Conservation (phyloP, 2,797 vertebrate species). For the Cossypha niveicapilla region DNA sequence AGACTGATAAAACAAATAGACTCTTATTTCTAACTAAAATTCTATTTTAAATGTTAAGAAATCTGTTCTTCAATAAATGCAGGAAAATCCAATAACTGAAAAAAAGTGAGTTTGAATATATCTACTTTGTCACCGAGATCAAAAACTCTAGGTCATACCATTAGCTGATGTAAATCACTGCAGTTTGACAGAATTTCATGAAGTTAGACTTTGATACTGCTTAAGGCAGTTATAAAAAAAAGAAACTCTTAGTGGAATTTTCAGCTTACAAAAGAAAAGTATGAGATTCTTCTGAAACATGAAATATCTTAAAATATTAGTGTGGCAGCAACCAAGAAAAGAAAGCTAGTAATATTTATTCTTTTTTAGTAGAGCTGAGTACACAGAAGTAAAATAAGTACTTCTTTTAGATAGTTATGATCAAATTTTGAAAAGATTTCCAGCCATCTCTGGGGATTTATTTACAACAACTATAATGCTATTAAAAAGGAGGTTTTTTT, state of each 20-base stretch:
- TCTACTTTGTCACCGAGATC: not conserved
- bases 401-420: not conserved
- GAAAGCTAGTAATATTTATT: not conserved
- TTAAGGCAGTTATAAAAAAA: slow-evolving; percentile 1
- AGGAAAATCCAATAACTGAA: not conserved
- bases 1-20: not conserved
- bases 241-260: not conserved
- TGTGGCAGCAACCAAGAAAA: not conserved
- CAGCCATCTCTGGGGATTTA: not conserved
- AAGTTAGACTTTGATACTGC: not conserved
- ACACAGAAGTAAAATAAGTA: not conserved
- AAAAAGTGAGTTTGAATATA: not conserved
- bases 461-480: not conserved
- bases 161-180: not conserved
- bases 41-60: not conserved
- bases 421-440: not conserved
- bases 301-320: not conserved
- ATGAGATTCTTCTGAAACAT: not conserved
- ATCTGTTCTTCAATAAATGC: not conserved
- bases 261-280: not conserved
- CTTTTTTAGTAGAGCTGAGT: not conserved
- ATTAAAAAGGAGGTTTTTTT: not conserved
- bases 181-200: not conserved
- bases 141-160: not conserved
- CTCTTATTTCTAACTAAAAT: not conserved